Evolutionary conservation across 23 tunicate species (phyloP), one percentile per base, ranked within the genome.

Genomic region (Pegea sp.): DNA sequence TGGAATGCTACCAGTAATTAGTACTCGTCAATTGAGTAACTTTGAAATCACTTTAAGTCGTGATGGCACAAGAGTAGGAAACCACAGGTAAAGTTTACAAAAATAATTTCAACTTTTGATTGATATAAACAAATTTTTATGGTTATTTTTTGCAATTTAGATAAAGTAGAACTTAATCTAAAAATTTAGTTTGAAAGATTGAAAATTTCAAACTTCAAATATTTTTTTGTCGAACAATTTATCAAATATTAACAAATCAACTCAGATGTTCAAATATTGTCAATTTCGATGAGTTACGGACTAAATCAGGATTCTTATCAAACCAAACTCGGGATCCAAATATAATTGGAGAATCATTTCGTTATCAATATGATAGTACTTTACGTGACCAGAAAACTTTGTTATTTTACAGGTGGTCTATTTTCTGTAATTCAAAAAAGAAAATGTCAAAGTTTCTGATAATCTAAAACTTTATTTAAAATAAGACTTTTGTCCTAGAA

Each of bases 1-100:
- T 56, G 98, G 98, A 26, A 77, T 89, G 88, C 62, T 89, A 18
- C 98, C 98, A 5, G 81, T 87, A 7, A 77, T 89, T 57, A 76
- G 90, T 34, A 89, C 98, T 24, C 33, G 79, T 26, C 76, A 77
- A 51, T 63, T 77, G 42, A 71, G 74, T 64, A 89, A 89, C 57
- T 89, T 74, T 57, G 98, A 89, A 44, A 64, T 77, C 26, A 89
- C 98, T 7, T 29, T 89, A 56, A 76, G 90, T 66, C 57, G 58
- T 31, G 90, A 77, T 34, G 88, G 79, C 16, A 71, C 71, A 1
- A 55, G 98, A 48, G 64, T 67, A 5, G 88, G 75, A 22, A 64
- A 89, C 29, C 98, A 89, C 79, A 71, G 98, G 98, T 87, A 31
- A 8, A 38, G 11, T n/a, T n/a, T n/a, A n/a, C n/a, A n/a, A n/a